phyloP scores from a whole-genome alignment of 2,888 invertebrate genomes.

The Arctia plantaginis region DNA sequence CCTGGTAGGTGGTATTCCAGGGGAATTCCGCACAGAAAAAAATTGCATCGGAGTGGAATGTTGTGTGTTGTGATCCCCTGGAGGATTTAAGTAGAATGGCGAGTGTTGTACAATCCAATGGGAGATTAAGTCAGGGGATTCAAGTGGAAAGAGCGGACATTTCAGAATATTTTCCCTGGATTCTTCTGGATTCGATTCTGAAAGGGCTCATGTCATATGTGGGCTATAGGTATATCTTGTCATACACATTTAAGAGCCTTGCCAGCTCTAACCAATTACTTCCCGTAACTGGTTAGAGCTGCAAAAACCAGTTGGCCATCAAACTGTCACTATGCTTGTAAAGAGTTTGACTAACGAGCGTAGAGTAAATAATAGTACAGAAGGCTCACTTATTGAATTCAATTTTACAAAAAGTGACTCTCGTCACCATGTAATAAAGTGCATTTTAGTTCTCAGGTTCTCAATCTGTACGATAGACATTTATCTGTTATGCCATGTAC shows the following conservation, averaged over 20 bases:
- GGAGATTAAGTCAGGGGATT: too few species aligned
- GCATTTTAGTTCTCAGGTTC: background rate
- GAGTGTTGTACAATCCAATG: too few species aligned
- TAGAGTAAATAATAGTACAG: background rate
- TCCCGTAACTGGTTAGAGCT: conserved; percentile 20
- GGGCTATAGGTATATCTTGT: conserved; percentile 29
- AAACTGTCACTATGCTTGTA: conserved; percentile 25
- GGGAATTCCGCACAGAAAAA: too few species aligned
- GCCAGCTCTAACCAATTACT: too few species aligned
- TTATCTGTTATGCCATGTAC: background rate
- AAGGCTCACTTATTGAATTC: background rate
- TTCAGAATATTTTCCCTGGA: too few species aligned
- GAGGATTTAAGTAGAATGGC: too few species aligned
- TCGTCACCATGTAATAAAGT: background rate
- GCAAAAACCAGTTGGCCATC: conserved; percentile 16
- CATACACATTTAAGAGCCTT: conserved; percentile 24
- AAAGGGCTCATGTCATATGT: conserved; percentile 23
- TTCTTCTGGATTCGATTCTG: too few species aligned
- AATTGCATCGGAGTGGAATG: too few species aligned
- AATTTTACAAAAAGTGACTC: background rate
- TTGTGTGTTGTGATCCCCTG: too few species aligned
- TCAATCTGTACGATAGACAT: background rate
- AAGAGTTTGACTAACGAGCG: conserved; percentile 17
- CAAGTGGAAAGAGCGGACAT: too few species aligned
- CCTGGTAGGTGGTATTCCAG: too few species aligned